Evolutionary conservation across 1,140 invertebrate species (phyloP), one percentile per base, ranked within the genome.

Genomic region (Caenorhabditis brenneri): DNA sequence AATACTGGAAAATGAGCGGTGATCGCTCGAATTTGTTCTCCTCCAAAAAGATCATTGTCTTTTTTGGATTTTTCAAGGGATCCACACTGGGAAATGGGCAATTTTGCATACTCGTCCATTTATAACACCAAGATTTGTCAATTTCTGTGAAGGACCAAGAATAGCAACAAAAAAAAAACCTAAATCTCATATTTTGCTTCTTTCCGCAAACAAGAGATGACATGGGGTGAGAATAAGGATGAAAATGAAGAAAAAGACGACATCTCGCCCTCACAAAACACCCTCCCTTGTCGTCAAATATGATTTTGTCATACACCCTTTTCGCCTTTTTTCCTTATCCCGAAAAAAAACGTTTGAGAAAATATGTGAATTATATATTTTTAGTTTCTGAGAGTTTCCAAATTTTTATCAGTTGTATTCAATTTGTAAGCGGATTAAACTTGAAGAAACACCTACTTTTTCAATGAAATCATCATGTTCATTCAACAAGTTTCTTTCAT

Each of bases 221-320:
- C 36, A 42, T 42, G 65, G 22, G 65, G 33, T 55, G 53, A 55
- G 53, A 55, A n/a, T 24, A 42, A 46, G 46, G 65, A 12, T 22
- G n/a, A 46, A 74, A 74, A 36, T 65, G 65, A 74, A 74, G 65
- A 74, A 74, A 55, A 74, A 74, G n/a, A 24, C 36, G 65, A 74
- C 65, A 42, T 74, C 65, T 39, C 36, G 2, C 33, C 31, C 33
- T 65, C 49, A 42, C n/a, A n/a, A n/a, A 42, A 42, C 39, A 42
- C 39, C 5, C 31, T 33, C 22, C 36, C 19, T 74, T 22, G 12
- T 74, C 15, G 65, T 74, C 65, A 74, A 74, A 74, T 74, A 74
- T 74, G 36, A 74, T 74, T 74, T 74, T 74, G 65, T 24, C 65
- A 22, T 74, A 33, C 58, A 65, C 31, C 29, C 31, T 19, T 16